phyloP scores from a whole-genome alignment of 2,113 vertebrate genomes.

The Poicephalus meyeri region DNA sequence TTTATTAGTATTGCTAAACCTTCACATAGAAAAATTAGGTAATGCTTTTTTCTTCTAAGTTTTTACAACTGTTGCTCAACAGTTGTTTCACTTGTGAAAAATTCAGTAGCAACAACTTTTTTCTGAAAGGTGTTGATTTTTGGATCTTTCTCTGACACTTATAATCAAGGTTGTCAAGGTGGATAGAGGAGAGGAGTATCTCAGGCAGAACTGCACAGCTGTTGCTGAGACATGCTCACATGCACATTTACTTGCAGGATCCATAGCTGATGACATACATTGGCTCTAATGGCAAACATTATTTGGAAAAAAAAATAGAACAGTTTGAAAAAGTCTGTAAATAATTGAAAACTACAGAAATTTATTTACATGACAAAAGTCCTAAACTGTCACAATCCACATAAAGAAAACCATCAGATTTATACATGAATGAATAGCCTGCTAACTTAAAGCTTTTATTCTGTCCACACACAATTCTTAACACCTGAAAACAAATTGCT shows the following conservation, averaged over 20 bases:
- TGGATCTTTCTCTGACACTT: neutral
- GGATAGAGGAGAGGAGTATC: neutral
- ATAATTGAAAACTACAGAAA: neutral
- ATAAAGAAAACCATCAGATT: neutral
- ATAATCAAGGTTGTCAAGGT: neutral
- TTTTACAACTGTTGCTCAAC: neutral
- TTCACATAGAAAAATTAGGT: neutral
- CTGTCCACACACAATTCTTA: neutral
- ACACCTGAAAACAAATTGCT: neutral
- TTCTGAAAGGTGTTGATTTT: neutral
- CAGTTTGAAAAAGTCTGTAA: neutral
- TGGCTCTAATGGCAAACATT: neutral
- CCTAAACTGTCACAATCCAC: neutral
- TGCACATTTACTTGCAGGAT: neutral
- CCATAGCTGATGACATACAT: neutral
- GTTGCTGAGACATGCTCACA: neutral
- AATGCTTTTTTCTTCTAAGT: neutral
- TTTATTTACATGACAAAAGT: neutral
- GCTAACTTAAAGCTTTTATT: conserved; percentile 1
- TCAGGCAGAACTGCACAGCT: neutral
- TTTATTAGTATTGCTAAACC: neutral
- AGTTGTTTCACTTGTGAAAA: neutral
- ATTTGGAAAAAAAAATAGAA: neutral
- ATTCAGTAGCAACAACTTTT: neutral
- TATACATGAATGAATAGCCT: neutral